Conservation (phyloP, 2,113 vertebrate genomes). For the Elephantulus edwardii region DNA sequence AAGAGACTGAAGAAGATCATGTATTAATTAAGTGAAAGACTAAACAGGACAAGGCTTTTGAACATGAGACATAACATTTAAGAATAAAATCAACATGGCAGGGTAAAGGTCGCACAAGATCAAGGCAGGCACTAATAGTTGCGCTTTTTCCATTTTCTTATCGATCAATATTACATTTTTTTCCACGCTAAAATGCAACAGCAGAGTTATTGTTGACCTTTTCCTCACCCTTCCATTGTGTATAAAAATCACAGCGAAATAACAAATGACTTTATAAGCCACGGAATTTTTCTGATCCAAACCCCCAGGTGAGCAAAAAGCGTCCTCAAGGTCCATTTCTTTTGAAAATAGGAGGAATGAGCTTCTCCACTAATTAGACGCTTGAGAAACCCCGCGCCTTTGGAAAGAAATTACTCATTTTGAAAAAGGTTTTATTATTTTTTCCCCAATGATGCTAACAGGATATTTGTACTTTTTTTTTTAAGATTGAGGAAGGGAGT, state of each 20-base stretch:
- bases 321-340: slow-evolving; percentile 68
- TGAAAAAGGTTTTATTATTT: rapidly evolving
- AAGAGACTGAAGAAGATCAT: slow-evolving; percentile 78
- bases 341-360: slow-evolving; percentile 38
- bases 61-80: slow-evolving; percentile 86
- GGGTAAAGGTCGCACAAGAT: slow-evolving; percentile 87
- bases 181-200: slow-evolving; percentile 83
- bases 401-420: slow-evolving; percentile 1
- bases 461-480: rapidly evolving
- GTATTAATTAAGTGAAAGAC: slow-evolving; percentile 85
- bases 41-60: slow-evolving; percentile 86
- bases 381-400: slow-evolving; percentile 10
- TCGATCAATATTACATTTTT: slow-evolving; percentile 88
- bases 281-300: slow-evolving; percentile 77
- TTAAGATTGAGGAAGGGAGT: rapidly evolving
- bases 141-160: slow-evolving; percentile 87
- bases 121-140: slow-evolving; percentile 85
- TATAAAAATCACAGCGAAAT: slow-evolving; percentile 84
- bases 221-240: slow-evolving; percentile 85
- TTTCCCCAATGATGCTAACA: rapidly evolving
- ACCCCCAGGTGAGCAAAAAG: slow-evolving; percentile 70
- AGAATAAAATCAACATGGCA: slow-evolving; percentile 82
- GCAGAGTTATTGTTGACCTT: slow-evolving; percentile 89
- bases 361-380: slow-evolving; percentile 49
- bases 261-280: slow-evolving; percentile 88